Conservation (phyloP, 2,113 vertebrate species). For the Caretta caretta region DNA sequence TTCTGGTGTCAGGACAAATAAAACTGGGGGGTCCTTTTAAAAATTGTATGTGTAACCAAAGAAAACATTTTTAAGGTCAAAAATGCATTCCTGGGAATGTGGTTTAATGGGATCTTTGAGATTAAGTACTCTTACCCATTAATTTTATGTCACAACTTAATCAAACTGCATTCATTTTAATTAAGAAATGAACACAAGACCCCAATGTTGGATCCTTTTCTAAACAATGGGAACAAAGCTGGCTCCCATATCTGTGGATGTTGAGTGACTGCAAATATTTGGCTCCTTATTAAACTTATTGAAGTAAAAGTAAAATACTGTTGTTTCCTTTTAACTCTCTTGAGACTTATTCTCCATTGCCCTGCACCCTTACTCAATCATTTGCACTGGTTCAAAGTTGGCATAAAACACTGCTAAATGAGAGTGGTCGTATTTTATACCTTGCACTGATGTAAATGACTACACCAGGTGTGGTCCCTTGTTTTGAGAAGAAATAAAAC, state of each 20-base stretch:
- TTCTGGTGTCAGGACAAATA: background rate
- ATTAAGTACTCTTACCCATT: slow-evolving; percentile 58
- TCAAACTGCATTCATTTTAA: background rate
- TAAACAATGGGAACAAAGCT: background rate
- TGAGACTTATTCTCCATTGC: slow-evolving; percentile 53
- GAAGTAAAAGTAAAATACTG: slow-evolving; percentile 54
- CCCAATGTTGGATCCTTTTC: background rate
- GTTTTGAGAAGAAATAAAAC: background rate
- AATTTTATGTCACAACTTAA: slow-evolving; percentile 53
- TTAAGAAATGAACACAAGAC: background rate
- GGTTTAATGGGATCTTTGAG: slow-evolving; percentile 55
- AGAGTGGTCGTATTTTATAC: slow-evolving; percentile 17
- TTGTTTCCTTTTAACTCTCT: slow-evolving; percentile 58
- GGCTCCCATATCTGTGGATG: background rate
- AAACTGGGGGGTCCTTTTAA: background rate
- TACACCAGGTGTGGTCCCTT: background rate
- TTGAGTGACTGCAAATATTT: background rate
- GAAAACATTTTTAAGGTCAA: slow-evolving; percentile 34
- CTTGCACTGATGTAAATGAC: slow-evolving; percentile 13
- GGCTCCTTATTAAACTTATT: slow-evolving; percentile 37
- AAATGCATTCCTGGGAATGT: slow-evolving; percentile 45
- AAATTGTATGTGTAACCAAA: background rate
- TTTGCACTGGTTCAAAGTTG: slow-evolving; percentile 53
- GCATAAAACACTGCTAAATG: slow-evolving; percentile 51
- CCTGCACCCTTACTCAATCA: slow-evolving; percentile 50